These are phyloP conservation scores for Tyto alba DNA, from an alignment of 2,113 vertebrate species.

Conservation along the genomic window DNA sequence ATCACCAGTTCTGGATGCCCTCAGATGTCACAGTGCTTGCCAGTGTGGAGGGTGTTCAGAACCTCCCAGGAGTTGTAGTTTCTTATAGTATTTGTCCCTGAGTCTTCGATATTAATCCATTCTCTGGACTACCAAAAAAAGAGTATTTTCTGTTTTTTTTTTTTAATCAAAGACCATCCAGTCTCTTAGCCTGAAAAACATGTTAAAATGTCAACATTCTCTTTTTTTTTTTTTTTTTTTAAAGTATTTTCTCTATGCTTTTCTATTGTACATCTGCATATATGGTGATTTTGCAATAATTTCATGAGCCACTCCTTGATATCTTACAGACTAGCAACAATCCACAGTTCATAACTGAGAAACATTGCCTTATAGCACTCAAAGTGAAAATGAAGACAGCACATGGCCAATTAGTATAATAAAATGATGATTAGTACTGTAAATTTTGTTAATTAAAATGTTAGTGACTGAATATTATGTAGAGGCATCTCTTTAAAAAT, in stretches of 20 bases:
- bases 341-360: background rate
- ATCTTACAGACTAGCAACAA: background rate
- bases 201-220: background rate
- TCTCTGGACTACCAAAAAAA: background rate
- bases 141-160: rapidly evolving
- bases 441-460: constrained; percentile 8
- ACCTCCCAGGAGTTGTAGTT: background rate
- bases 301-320: background rate
- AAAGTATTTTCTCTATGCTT: background rate
- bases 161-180: background rate
- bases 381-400: background rate
- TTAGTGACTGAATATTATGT: background rate
- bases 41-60: background rate
- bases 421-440: background rate
- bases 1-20: background rate
- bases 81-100: background rate
- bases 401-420: background rate
- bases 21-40: background rate
- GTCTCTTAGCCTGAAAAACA: background rate
- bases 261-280: background rate
- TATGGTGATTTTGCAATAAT: background rate
- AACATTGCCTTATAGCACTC: background rate
- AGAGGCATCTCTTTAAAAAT: background rate
- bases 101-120: background rate
- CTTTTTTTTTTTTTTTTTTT: background rate